Conservation (phyloP, 1,140 invertebrate genomes). For the Zaprionus capensis region DNA sequence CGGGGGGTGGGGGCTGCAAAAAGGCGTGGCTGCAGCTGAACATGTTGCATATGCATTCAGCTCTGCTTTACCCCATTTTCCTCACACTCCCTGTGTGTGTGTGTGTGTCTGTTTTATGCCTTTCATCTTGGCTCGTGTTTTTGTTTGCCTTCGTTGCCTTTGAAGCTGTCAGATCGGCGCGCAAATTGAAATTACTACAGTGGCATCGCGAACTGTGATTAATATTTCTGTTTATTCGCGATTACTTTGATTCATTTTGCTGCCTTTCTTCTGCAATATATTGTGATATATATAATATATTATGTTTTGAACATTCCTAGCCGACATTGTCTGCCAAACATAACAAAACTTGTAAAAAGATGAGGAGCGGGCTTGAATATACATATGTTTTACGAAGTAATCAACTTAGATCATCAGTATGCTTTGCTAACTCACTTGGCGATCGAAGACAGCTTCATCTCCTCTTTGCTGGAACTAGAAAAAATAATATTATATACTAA, state of each 20-base stretch:
- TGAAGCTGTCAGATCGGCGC: conserved; percentile 70
- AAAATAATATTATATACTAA: too few species aligned
- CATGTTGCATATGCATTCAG: conserved; percentile 76
- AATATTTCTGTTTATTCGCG: conserved; percentile 63
- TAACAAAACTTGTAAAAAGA: too few species aligned
- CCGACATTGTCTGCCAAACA: too few species aligned
- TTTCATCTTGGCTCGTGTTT: conserved; percentile 60
- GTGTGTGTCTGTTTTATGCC: conserved; percentile 55
- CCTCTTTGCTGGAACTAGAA: too few species aligned
- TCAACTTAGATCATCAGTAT: too few species aligned
- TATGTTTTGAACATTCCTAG: too few species aligned
- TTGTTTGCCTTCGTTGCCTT: conserved; percentile 63
- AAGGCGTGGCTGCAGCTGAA: conserved; percentile 62
- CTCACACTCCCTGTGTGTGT: not conserved
- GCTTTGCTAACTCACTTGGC: too few species aligned
- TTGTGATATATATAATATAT: not conserved
- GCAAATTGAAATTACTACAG: conserved; percentile 78
- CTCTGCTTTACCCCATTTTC: not conserved
- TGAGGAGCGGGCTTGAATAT: too few species aligned
- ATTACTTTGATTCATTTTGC: conserved; percentile 19
- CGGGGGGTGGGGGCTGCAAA: not conserved
- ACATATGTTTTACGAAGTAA: too few species aligned
- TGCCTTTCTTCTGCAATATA: not conserved
- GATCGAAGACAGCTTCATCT: too few species aligned
- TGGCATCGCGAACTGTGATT: conserved; percentile 58